phyloP scores from a whole-genome alignment of 2,113 vertebrate species.

The Lasiurus cinereus region DNA sequence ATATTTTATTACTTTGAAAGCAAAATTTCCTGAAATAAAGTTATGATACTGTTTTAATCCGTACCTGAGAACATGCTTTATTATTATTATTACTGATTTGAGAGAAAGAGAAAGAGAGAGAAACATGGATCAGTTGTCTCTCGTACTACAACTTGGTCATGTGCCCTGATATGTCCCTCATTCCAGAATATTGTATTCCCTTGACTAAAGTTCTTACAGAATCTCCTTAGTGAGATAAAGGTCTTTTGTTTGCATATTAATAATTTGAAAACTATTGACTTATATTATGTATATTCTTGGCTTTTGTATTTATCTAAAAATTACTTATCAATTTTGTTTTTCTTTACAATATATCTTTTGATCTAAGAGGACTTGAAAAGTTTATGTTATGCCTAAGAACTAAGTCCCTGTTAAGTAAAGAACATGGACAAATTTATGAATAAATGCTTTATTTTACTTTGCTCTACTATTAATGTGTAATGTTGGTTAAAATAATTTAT shows the following conservation, averaged over 20 bases:
- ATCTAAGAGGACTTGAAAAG: not conserved
- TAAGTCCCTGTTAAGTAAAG: slow-evolving; percentile 1
- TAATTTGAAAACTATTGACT: slow-evolving; percentile 29
- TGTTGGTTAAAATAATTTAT: slow-evolving; percentile 34
- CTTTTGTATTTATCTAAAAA: slow-evolving; percentile 6
- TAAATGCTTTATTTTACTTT: slow-evolving; percentile 21
- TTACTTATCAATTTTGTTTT: slow-evolving; percentile 48
- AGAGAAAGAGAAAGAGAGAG: not conserved
- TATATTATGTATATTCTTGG: not conserved
- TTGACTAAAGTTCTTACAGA: not conserved
- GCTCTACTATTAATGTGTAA: not conserved
- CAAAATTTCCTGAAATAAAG: not conserved
- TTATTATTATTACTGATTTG: not conserved
- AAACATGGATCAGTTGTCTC: not conserved
- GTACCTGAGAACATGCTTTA: not conserved
- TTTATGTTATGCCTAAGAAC: not conserved
- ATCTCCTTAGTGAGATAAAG: not conserved
- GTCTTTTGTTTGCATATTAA: not conserved
- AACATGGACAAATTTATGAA: slow-evolving; percentile 1
- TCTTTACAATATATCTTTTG: slow-evolving; percentile 8
- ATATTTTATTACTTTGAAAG: not conserved
- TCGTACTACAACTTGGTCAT: not conserved
- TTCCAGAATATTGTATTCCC: not conserved
- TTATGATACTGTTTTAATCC: not conserved
- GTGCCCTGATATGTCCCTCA: not conserved